Evolutionary conservation across 2,797 vertebrate species (phyloP), one percentile per base, ranked within the genome.

Genomic region (Megalops cyprinoides): DNA sequence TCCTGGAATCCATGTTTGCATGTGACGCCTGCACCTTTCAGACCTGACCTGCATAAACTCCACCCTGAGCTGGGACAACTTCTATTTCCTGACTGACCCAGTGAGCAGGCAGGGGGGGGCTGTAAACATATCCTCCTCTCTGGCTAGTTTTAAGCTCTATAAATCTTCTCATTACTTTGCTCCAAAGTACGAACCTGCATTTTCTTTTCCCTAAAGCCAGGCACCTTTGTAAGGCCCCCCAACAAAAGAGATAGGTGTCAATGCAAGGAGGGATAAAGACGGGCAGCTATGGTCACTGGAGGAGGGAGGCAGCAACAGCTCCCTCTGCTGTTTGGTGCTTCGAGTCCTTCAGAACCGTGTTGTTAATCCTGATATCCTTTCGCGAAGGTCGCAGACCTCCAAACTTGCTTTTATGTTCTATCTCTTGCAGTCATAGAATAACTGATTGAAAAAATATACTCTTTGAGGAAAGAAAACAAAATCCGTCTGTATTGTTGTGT

Each of bases 31-130:
- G 44, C 1, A 53, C 78, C 78, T 34, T 78, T 82, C 67, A 76
- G 58, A 84, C 80, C 71, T 85, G 80, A 82, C 74, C 60, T 84
- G 79, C 78, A 74, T 85, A 80, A 42, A 83, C 77, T 81, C 79
- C 84, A 53, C 88, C 88, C 91, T 91, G 89, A 93, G 88, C 87
- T 84, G 87, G 79, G 84, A 74, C 58, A 84, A 44, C 58, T 81
- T 15, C 77, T 69, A 85, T 75, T 79, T 82, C 71, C 84, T 80
- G 76, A 80, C 74, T 71, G 74, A 58, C 65, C 75, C 82, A 25
- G 49, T 76, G 53, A 89, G 83, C 86, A 86, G 82, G 84, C 79
- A 76, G 48, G 67, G 83, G 83, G n/a, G n/a, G 84, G 79, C 77
- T 86, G 82, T 84, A 86, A 84, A 82, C 81, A 85, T 82, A 18